Base-by-base conservation (phyloP, 1,140 invertebrate genomes). In the Drosophila saltans region DNA sequence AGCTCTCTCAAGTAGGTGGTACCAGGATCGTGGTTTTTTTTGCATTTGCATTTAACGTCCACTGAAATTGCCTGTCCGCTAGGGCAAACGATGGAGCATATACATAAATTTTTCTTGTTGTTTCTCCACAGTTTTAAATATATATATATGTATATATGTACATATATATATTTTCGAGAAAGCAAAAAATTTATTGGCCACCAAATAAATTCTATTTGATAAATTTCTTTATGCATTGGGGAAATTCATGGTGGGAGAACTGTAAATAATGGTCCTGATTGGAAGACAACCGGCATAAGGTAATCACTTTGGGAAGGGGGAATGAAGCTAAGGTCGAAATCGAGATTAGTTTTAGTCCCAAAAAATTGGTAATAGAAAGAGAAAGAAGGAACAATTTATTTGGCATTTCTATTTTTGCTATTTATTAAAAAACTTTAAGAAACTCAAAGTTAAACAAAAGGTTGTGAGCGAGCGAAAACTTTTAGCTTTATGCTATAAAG, bases 71-170 rank as follows among this genome's bases (percentile, higher is more conserved):
- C 67, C 64, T 69, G 64, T 65, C 26, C 2, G 63, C 36, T 33
- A 30, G 21, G 43, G 26, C 30, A 26, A 52, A 66, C n/a, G 30
- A 30, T 40, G 26, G 48, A 60, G 43, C 58, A 70, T 59, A 70
- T 59, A 40, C 76, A 86, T 80, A 88, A 82, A 88, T 88, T 88
- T 56, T 10, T 65, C 52, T 56, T 69, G 75, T 68, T 71, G 67
- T 70, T 81, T 78, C 74, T 69, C 80, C 69, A 69, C 64, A 71
- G 33, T 36, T 84, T 84, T 84, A 85, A 84, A 81, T 85, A 68
- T 77, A 84, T 30, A 30, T 30, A 30, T 33, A 28, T 33, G n/a
- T n/a, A n/a, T n/a, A n/a, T n/a, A n/a, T n/a, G n/a, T n/a, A n/a
- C n/a, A 30, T 39, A 56, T 21, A 30, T 33, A 28, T 33, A 39